phyloP scores from a whole-genome alignment of 2,113 vertebrate species.

The Labeo catla region DNA sequence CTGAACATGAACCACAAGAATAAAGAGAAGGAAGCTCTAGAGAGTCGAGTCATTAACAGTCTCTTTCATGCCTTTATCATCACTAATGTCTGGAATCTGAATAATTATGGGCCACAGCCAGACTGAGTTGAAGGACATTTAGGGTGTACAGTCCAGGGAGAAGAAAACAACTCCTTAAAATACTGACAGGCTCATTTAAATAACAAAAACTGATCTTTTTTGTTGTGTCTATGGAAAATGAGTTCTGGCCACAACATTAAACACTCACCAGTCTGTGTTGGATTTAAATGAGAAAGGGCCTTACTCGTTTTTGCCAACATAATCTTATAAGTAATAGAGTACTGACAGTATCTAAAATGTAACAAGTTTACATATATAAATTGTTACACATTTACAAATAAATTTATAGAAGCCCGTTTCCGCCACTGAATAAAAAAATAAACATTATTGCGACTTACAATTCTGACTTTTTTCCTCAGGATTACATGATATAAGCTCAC shows the following conservation, averaged over 20 bases:
- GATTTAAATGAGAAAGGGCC: not conserved
- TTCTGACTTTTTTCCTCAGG: no score
- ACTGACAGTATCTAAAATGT: no score
- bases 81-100: conserved; percentile 42
- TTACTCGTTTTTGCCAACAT: not conserved
- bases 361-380: no score
- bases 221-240: conserved; percentile 35
- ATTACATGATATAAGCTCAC: no score
- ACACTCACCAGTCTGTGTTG: not conserved
- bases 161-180: conserved; percentile 31
- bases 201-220: conserved; percentile 21
- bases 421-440: no score
- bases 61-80: conserved; percentile 28
- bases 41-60: conserved; percentile 36
- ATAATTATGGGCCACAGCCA: conserved; percentile 19
- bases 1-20: conserved; percentile 25
- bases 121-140: conserved; percentile 21
- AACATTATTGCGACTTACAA: no score
- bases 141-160: conserved; percentile 4
- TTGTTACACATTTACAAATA: no score
- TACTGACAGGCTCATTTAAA: conserved; percentile 29
- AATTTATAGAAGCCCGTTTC: no score
- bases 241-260: conserved; percentile 27
- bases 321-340: not conserved
- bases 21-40: conserved; percentile 28